Base-by-base conservation (phyloP, 1,140 invertebrate species). In the Kradibia gibbosae region DNA sequence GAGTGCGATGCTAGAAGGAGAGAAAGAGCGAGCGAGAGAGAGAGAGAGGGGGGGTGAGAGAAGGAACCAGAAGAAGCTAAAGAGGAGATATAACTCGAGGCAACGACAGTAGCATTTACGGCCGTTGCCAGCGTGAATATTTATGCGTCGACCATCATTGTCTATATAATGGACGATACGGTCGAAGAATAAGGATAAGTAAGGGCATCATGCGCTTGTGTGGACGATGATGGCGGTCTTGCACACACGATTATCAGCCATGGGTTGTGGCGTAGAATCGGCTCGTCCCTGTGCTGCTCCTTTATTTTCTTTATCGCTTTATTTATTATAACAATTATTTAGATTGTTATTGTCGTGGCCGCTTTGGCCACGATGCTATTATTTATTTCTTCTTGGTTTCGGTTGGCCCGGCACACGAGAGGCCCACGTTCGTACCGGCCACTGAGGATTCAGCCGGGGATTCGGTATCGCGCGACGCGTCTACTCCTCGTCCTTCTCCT, bases 61-160 rank as follows among this genome's bases (percentile, higher is more conserved):
- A 13, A 25, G 48, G 42, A 17, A 22, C 2, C 10, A 5, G 31
- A n/a, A 22, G 15, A 7, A 62, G 74, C 80, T 82, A 34, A 2
- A n/a, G 22, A 45, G 67, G 36, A n/a, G 67, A 71, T 75, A 48
- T 36, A 81, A 72, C 74, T 77, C 83, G 55, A 82, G 74, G 82
- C 84, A 86, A 85, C 85, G 83, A 88, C 87, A 84, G 89, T 89
- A 90, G 89, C 89, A 87, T 91, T 90, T 90, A 90, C 87, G 86
- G 85, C 85, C 86, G 87, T 87, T 85, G 86, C 85, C 86, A 85
- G 88, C 87, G 87, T 90, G 90, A 91, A 91, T 91, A 91, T 91
- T 90, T 90, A 91, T 90, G 89, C 87, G 84, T 82, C 84, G 85
- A 87, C 87, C 87, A 89, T 90, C 89, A 89, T 88, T 86, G 87